Evolutionary conservation across 2,888 invertebrate genomes (phyloP), one percentile per base, ranked within the genome.

Genomic region (Caenorhabditis japonica): DNA sequence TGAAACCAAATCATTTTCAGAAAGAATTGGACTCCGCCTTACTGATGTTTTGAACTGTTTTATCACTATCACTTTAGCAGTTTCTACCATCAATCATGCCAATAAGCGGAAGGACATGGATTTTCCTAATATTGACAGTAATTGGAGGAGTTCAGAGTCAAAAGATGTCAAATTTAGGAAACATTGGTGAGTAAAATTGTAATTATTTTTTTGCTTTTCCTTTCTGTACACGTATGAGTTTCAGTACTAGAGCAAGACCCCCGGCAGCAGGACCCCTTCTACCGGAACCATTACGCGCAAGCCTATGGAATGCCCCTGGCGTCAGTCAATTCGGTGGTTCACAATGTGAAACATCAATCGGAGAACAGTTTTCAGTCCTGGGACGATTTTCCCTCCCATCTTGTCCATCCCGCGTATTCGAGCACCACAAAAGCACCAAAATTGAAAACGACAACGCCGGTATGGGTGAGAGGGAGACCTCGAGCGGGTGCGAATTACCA

Each of bases 221-320:
- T n/a, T n/a, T n/a, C n/a, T n/a, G n/a, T n/a, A n/a, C n/a, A n/a
- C n/a, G n/a, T n/a, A n/a, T n/a, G n/a, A n/a, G n/a, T 41, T 59
- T 34, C 36, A 71, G 71, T 72, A n/a, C 39, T 72, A 5, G 64
- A 64, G 43, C 71, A 72, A 46, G 71, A 72, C 39, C 71, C 71
- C 12, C 62, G 71, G 8, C 25, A 72, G 3, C 71, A 72, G 21
- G 71, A 72, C 46, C 71, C 71, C 19, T 72, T 72, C 51, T 72
- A 72, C 25, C 71, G 59, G 3, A 27, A 62, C 33, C 47, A 19
- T 13, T 52, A 64, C 25, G 71, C 71, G 3, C 46, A 64, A 23
- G 71, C 64, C 34, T 59, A 46, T 33, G 71, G 71, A 39, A 47
- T 72, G 38, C 64, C 71, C 17, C 36, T 72, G 17, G 71, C 71